Evolutionary conservation across 2,113 vertebrate genomes (phyloP).

Genomic region (Gobius niger): DNA sequence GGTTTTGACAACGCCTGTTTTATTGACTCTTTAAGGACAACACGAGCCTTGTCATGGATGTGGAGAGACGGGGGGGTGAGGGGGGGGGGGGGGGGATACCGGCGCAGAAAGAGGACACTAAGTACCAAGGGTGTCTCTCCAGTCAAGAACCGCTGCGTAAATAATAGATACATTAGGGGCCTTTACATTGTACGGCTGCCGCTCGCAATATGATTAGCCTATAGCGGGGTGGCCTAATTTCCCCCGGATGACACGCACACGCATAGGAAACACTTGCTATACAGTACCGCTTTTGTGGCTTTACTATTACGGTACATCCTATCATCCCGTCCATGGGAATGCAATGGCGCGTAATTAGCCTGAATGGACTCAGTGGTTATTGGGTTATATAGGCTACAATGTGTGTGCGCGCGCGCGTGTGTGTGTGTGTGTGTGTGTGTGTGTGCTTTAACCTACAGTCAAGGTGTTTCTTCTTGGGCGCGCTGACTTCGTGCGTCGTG

Average conservation of each 20-base stretch:
- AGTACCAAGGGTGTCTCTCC: conserved; percentile 48
- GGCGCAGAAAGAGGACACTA: conserved; percentile 39
- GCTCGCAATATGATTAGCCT: conserved; percentile 59
- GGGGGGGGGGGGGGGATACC: conserved; percentile 7
- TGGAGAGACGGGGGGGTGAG: conserved; percentile 14
- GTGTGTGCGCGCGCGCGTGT: conserved; percentile 43
- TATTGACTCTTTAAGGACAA: conserved; percentile 29
- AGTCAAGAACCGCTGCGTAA: conserved; percentile 39
- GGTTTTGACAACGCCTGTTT: conserved; percentile 40
- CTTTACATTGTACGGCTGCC: conserved; percentile 51
- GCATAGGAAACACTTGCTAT: conserved; percentile 15
- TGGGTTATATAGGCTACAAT: too few species aligned
- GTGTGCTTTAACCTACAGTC: conserved; percentile 83
- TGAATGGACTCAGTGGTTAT: conserved; percentile 28
- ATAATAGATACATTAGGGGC: conserved; percentile 58
- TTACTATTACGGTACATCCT: conserved; percentile 14
- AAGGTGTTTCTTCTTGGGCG: conserved; percentile 91
- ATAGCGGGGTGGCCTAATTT: conserved; percentile 59
- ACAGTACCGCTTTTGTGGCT: conserved; percentile 11
- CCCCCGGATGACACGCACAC: conserved; percentile 55
- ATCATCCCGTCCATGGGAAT: conserved; percentile 52
- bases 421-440: not conserved
- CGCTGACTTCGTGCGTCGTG: conserved; percentile 90
- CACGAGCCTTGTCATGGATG: conserved; percentile 41
- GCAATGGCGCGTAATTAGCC: conserved; percentile 45